These are phyloP conservation scores for Stenodema calcarata DNA, from an alignment of 2,888 invertebrate genomes.

Conservation along the genomic window DNA sequence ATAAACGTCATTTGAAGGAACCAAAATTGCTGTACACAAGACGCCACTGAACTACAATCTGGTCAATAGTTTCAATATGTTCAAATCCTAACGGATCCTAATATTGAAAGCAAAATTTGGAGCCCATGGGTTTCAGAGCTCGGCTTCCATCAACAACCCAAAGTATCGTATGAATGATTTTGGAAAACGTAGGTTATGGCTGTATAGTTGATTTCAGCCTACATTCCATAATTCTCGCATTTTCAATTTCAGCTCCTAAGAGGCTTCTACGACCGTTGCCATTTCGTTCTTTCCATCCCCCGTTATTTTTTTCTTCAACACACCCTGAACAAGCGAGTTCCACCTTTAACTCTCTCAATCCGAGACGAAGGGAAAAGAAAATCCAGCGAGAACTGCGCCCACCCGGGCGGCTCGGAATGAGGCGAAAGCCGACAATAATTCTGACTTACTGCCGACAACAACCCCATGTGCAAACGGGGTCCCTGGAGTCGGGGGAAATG, in stretches of 20 bases:
- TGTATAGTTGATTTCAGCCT: not conserved
- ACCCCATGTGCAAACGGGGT: constrained; percentile 32
- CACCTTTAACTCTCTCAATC: not conserved
- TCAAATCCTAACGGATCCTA: no score
- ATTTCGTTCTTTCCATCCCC: not conserved
- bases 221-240: not conserved
- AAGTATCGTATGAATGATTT: no score
- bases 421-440: constrained; percentile 31
- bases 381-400: not conserved
- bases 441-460: constrained; percentile 36
- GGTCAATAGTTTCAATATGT: no score
- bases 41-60: no score
- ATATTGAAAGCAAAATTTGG: no score
- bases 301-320: not conserved
- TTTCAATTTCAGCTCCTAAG: not conserved
- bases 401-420: not conserved
- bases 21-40: no score
- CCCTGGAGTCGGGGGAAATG: not conserved
- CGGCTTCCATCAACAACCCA: no score
- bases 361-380: not conserved
- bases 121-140: no score
- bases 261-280: not conserved
- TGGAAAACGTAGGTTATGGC: no score
- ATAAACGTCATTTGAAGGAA: no score
- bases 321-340: not conserved